phyloP scores from a whole-genome alignment of 2,888 invertebrate species.

The Lycaena phlaeas region DNA sequence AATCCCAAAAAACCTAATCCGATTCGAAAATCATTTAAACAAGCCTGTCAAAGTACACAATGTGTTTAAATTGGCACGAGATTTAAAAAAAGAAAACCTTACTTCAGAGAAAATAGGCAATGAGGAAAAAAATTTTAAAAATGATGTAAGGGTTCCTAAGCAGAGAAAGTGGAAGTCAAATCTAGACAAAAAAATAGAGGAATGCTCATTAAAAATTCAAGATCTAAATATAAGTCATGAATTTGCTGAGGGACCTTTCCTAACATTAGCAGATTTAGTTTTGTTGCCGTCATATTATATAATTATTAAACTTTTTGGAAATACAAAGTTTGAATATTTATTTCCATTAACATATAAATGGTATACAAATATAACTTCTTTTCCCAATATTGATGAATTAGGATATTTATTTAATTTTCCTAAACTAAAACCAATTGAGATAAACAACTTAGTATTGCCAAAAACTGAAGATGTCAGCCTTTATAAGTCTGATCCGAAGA shows the following conservation, averaged over 20 bases:
- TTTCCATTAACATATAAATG: constrained; percentile 78
- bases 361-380: constrained; percentile 57
- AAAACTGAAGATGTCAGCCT: constrained; percentile 75
- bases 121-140: constrained; percentile 20
- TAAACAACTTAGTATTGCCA: constrained; percentile 46
- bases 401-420: constrained; percentile 18
- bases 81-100: constrained; percentile 50
- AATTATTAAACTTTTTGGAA: constrained; percentile 62
- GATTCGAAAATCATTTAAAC: constrained; percentile 88
- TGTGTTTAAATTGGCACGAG: constrained; percentile 81
- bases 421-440: constrained; percentile 9
- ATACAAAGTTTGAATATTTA: constrained; percentile 34
- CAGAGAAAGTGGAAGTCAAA: constrained; percentile 66
- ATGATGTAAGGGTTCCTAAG: constrained; percentile 32
- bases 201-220: constrained; percentile 57
- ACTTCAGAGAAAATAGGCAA: constrained; percentile 13
- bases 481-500: constrained; percentile 84
- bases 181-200: constrained; percentile 41
- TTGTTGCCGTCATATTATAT: constrained; percentile 81
- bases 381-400: constrained; percentile 26
- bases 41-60: constrained; percentile 91
- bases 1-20: constrained; percentile 79
- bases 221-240: constrained; percentile 75
- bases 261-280: constrained; percentile 88
- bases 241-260: constrained; percentile 86